A percentile compares a stretch with the other conserved stretches of the same genome.
Conservation (phyloP, 1,140 invertebrate genomes). For the Reticulitermes speratus region DNA sequence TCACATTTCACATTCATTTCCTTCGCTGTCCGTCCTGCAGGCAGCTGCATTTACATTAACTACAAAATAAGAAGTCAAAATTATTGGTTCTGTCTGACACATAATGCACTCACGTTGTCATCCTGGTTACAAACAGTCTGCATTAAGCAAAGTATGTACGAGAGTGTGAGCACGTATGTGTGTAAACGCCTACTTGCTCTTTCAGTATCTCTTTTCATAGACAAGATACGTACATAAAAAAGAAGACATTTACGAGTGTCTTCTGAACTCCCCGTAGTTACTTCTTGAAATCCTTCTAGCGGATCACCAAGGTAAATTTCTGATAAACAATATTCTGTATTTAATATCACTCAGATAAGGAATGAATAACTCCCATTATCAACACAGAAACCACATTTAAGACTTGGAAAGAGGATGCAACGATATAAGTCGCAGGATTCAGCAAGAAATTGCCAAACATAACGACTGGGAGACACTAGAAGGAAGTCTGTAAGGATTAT, state of each 20-base stretch:
- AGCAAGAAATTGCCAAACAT: no score
- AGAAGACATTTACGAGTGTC: neutral
- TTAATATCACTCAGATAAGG: no score
- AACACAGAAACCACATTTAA: no score
- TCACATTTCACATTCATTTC: neutral
- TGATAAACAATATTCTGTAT: no score
- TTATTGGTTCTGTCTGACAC: neutral
- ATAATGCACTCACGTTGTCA: neutral
- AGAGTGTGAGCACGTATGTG: neutral
- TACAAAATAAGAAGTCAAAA: neutral
- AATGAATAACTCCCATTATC: no score
- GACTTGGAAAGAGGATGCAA: no score
- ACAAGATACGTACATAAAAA: neutral
- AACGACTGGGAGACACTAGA: no score
- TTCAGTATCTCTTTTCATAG: neutral
- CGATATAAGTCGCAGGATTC: no score
- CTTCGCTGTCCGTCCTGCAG: neutral
- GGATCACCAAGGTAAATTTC: no score
- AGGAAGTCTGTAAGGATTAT: no score
- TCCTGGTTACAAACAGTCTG: neutral
- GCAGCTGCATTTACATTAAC: neutral
- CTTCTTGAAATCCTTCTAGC: no score
- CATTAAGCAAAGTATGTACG: neutral
- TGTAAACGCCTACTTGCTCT: neutral
- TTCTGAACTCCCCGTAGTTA: no score